Evolutionary conservation across 2,888 invertebrate genomes (phyloP), one percentile per base, ranked within the genome.

Genomic region (Apodemia hepburni): DNA sequence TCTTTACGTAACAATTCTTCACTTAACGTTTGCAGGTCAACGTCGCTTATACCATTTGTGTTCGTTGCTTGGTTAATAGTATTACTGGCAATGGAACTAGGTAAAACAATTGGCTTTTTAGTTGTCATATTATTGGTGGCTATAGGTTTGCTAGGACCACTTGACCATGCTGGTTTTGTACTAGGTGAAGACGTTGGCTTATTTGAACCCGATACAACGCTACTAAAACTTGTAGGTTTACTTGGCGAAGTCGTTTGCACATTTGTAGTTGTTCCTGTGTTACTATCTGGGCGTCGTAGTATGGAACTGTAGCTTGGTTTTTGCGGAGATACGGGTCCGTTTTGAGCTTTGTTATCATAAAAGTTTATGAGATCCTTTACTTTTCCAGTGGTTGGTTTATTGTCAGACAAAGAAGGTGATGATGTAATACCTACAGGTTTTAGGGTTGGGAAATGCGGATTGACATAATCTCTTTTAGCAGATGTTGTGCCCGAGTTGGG

Each of bases 1-100:
- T 97, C 97, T 76, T 95, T 95, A 63, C 92, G 92, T 64, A 95
- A 92, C 22, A 97, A 83, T 61, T 93, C 93, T 84, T 97, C 97
- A 17, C 96, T 94, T 61, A 97, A 85, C 58, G 93, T 92, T 73
- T 94, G 92, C 57, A 96, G 79, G 80, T 96, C 94, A 69, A 88
- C 87, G 73, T 96, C 94, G 62, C 92, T 93, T 0, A 79, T 74
- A 22, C 65, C 67, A 65, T 79, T 42, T 15, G 42, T 81, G n/a
- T 75, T 71, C 64, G 70, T 80, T 62, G 66, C 73, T 69, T 78
- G 77, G 68, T 71, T 76, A 6, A 42, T 42, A 63, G 81, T 84
- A 45, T 75, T 80, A 64, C 80, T 84, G 35, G 93, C 88, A 47
- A 93, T 75, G 27, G 92, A 82, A 71, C 91, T 93, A 47, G 90